These are phyloP conservation scores for Amia ocellicauda DNA, from an alignment of 2,113 vertebrate species.

Conservation along the genomic window DNA sequence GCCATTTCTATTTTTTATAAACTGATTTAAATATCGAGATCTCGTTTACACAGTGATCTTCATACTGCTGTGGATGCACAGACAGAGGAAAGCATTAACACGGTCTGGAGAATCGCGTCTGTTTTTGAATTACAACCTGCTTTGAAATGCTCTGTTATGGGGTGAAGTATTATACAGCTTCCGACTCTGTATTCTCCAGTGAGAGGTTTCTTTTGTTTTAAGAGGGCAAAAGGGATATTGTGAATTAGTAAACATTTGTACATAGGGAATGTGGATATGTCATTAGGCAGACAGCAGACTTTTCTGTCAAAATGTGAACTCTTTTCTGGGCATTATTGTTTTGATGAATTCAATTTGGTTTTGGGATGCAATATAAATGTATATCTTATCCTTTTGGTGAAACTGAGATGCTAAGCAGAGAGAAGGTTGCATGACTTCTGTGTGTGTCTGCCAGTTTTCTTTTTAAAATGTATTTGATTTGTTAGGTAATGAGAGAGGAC, in stretches of 20 bases:
- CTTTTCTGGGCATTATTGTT: constrained; percentile 39
- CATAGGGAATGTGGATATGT: background rate
- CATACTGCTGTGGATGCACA: no score
- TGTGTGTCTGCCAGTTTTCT: constrained; percentile 11
- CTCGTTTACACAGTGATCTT: no score
- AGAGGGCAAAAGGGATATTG: no score
- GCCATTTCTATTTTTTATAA: no score
- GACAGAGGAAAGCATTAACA: no score
- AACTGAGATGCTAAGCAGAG: constrained; percentile 47
- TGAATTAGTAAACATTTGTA: background rate
- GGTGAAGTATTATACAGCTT: no score
- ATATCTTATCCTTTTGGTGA: constrained; percentile 24
- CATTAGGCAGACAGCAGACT: background rate
- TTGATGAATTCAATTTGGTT: constrained; percentile 30
- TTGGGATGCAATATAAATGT: constrained; percentile 30
- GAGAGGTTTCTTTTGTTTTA: no score
- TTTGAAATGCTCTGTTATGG: no score
- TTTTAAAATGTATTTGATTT: constrained; percentile 32
- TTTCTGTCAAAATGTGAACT: constrained; percentile 36
- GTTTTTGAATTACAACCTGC: no score
- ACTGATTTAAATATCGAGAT: no score
- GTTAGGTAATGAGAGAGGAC: constrained; percentile 35
- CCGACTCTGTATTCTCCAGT: no score
- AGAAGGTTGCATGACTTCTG: constrained; percentile 33
- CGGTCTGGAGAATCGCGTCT: no score